Evolutionary conservation across 2,797 vertebrate genomes (phyloP).

Genomic region (Mormyrus hasselquistii): DNA sequence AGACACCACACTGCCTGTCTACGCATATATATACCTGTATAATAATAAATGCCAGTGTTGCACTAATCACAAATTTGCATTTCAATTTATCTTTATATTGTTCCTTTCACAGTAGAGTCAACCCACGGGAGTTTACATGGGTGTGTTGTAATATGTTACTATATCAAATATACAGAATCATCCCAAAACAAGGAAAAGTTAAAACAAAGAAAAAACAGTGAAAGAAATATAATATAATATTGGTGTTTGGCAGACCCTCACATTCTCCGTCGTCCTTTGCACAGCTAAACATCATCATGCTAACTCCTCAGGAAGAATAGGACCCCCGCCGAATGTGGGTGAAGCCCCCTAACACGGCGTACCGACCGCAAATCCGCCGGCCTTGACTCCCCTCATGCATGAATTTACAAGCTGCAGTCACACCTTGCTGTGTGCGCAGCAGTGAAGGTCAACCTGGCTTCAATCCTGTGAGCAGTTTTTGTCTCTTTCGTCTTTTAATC

Average conservation of each 20-base stretch:
- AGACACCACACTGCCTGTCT: too few species aligned
- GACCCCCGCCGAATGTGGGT: conserved; percentile 32
- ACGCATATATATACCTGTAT: not conserved
- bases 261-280: not conserved
- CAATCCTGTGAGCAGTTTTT: not conserved
- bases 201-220: not conserved
- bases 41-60: not conserved
- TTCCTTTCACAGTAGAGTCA: not conserved
- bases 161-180: not conserved
- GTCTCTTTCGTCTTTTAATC: not conserved
- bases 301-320: not conserved
- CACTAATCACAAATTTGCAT: not conserved
- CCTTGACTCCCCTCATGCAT: conserved; percentile 33
- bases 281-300: not conserved
- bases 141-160: not conserved
- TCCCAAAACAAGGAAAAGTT: not conserved
- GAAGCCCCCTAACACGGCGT: conserved; percentile 19
- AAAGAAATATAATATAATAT: not conserved
- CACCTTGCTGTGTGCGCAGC: conserved; percentile 35
- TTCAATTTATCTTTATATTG: not conserved
- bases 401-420: conserved; percentile 45
- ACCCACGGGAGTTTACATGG: not conserved
- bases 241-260: not conserved
- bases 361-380: conserved; percentile 60
- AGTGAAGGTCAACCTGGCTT: conserved; percentile 28